A percentile compares a stretch with the other conserved stretches of the same genome.
These are phyloP conservation scores for Lepidurus packardi DNA, from an alignment of 1,140 invertebrate genomes.

Conservation along the genomic window DNA sequence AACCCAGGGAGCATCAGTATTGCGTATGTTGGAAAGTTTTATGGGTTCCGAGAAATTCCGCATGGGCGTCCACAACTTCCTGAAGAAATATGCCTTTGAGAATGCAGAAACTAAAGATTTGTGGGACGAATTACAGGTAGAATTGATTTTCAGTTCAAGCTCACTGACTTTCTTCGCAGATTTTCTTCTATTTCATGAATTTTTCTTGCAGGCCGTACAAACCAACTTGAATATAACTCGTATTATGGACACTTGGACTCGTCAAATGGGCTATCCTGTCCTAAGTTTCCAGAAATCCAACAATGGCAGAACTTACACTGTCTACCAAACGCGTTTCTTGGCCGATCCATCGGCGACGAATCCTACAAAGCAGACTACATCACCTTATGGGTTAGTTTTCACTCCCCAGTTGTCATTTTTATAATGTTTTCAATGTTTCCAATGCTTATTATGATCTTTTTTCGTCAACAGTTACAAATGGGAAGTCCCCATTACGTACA, in stretches of 20 bases:
- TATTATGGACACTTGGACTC: conserved; percentile 88
- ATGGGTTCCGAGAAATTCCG: conserved; percentile 68
- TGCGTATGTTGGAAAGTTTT: conserved; percentile 85
- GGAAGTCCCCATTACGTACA: conserved; percentile 75
- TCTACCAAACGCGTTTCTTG: conserved; percentile 62
- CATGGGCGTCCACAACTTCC: conserved; percentile 62
- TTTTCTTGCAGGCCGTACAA: conserved; percentile 33
- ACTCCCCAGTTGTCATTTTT: neutral
- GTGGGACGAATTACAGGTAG: conserved; percentile 56
- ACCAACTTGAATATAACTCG: conserved; percentile 48
- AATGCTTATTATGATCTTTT: neutral
- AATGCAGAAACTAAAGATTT: conserved; percentile 78
- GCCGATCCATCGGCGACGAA: conserved; percentile 36
- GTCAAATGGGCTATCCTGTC: conserved; percentile 85
- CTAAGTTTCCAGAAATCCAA: conserved; percentile 47
- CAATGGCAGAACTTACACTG: conserved; percentile 48
- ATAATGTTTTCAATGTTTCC: too few species aligned
- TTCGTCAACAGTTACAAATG: conserved; percentile 51
- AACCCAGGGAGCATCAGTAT: conserved; percentile 70
- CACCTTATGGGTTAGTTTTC: conserved; percentile 22
- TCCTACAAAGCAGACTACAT: conserved; percentile 31
- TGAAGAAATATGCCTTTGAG: conserved; percentile 60
- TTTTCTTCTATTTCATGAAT: neutral
- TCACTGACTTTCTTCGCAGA: conserved; percentile 35
- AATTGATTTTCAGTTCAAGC: conserved; percentile 34